Conservation (phyloP, 1,140 invertebrate species). For the Drosophila setifemur region DNA sequence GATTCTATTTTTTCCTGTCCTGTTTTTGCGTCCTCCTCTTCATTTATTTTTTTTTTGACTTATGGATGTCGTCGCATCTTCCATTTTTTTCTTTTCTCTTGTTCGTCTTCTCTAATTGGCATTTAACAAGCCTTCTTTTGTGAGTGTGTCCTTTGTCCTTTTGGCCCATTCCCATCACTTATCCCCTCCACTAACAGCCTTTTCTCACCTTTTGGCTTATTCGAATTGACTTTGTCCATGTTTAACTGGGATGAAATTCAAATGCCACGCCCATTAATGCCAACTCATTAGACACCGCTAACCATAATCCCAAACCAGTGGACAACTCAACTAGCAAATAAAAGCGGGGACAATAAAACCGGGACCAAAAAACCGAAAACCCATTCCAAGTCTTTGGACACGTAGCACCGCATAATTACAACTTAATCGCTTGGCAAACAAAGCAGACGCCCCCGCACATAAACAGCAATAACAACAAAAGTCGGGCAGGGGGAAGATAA, state of each 20-base stretch:
- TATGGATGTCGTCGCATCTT: slow-evolving; percentile 15
- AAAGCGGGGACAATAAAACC: background rate
- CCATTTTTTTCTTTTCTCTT: slow-evolving; percentile 5
- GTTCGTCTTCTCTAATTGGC: slow-evolving; percentile 25
- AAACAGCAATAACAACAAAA: slow-evolving; percentile 53
- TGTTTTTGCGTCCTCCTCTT: background rate
- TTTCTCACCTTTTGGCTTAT: slow-evolving; percentile 12
- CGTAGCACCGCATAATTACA: slow-evolving; percentile 76
- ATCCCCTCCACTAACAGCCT: background rate
- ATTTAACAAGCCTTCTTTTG: slow-evolving; percentile 40
- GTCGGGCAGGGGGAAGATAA: slow-evolving; percentile 12
- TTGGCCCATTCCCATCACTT: background rate
- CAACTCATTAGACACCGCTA: slow-evolving; percentile 66
- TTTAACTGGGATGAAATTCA: slow-evolving; percentile 1
- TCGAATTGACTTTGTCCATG: slow-evolving; percentile 2
- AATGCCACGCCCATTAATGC: slow-evolving; percentile 50
- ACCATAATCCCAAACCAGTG: slow-evolving; percentile 51
- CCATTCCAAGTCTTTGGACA: slow-evolving; percentile 45
- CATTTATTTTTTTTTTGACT: slow-evolving; percentile 1
- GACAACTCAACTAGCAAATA: slow-evolving; percentile 1
- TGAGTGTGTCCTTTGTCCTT: background rate
- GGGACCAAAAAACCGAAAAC: slow-evolving; percentile 12
- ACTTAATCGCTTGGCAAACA: slow-evolving; percentile 78
- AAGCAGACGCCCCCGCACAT: slow-evolving; percentile 68
- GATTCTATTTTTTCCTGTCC: background rate